Percentiles rank a stretch among this genome's conserved stretches.
phyloP scores from a whole-genome alignment of 2,888 invertebrate genomes.

The Psylliodes chrysocephalus region DNA sequence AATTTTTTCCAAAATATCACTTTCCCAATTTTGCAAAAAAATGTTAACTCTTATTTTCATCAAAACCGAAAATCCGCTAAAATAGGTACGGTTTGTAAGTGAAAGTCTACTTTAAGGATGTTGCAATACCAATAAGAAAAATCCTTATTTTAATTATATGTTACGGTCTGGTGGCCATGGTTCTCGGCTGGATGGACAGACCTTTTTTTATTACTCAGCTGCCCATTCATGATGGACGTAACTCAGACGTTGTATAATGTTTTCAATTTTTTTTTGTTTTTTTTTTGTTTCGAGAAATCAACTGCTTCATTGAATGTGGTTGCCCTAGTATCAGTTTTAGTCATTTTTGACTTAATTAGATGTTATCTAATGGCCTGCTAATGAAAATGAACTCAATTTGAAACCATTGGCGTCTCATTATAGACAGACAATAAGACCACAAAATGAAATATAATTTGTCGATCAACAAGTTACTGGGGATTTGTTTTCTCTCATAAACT shows the following conservation, averaged over 20 bases:
- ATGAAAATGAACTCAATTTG: not conserved
- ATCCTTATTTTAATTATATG: conserved; percentile 21
- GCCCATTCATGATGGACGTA: conserved; percentile 28
- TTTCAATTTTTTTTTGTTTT: not conserved
- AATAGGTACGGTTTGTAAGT: not conserved
- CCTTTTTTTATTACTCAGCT: conserved; percentile 22
- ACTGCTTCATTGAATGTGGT: conserved; percentile 18
- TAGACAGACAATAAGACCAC: no score
- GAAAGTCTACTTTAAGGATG: conserved; percentile 21
- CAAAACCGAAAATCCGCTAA: no score
- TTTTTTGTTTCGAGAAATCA: conserved; percentile 18
- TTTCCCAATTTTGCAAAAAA: no score
- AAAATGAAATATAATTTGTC: no score
- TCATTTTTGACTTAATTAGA: not conserved
- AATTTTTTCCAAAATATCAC: no score
- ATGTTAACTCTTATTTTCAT: no score
- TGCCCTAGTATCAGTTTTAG: conserved; percentile 10
- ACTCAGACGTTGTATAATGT: conserved; percentile 30
- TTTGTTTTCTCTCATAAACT: no score
- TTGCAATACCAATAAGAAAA: conserved; percentile 21
- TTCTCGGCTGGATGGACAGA: conserved; percentile 25
- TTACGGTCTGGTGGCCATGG: conserved; percentile 21
- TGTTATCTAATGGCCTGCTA: conserved; percentile 7
- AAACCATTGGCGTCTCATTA: not conserved
- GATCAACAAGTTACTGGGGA: no score